Percentiles rank a stretch among this genome's conserved stretches.
These are phyloP conservation scores for Elgonia sp. DNA, from an alignment of 2,888 invertebrate genomes.

Conservation along the genomic window DNA sequence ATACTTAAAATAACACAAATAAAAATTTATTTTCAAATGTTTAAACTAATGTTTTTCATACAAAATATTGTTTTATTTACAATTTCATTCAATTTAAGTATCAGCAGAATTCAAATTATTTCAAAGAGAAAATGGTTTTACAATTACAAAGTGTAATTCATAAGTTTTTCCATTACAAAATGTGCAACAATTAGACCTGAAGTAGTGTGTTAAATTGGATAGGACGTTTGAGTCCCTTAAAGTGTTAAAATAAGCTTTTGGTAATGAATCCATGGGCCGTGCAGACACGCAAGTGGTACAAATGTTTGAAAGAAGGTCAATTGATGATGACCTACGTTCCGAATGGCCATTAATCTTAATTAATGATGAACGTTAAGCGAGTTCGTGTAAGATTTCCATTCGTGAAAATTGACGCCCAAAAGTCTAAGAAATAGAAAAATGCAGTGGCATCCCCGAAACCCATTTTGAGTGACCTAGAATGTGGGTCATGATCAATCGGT, in stretches of 20 bases:
- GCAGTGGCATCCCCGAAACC: constrained; percentile 29
- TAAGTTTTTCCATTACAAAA: constrained; percentile 25
- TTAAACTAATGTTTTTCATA: no score
- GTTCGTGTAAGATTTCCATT: constrained; percentile 63
- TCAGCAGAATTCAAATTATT: neutral
- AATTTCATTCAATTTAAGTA: no score
- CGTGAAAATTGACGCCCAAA: constrained; percentile 38
- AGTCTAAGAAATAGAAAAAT: constrained; percentile 37
- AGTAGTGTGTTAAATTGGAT: constrained; percentile 20
- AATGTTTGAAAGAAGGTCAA: constrained; percentile 58
- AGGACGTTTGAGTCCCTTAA: constrained; percentile 32
- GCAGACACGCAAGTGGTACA: constrained; percentile 52
- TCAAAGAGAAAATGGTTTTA: neutral
- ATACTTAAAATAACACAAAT: no score
- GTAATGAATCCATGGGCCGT: constrained; percentile 46
- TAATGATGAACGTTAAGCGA: constrained; percentile 47
- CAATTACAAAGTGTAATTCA: neutral
- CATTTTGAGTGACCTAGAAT: constrained; percentile 49
- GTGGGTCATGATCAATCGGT: constrained; percentile 62
- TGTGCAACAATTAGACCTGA: constrained; percentile 39
- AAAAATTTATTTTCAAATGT: no score
- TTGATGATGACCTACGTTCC: constrained; percentile 58
- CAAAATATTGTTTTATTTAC: no score
- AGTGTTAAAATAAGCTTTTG: constrained; percentile 61
- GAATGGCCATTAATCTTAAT: constrained; percentile 57